Evolutionary conservation across 2,888 invertebrate species (phyloP), one percentile per base, ranked within the genome.

Genomic region (Torymus texanus): DNA sequence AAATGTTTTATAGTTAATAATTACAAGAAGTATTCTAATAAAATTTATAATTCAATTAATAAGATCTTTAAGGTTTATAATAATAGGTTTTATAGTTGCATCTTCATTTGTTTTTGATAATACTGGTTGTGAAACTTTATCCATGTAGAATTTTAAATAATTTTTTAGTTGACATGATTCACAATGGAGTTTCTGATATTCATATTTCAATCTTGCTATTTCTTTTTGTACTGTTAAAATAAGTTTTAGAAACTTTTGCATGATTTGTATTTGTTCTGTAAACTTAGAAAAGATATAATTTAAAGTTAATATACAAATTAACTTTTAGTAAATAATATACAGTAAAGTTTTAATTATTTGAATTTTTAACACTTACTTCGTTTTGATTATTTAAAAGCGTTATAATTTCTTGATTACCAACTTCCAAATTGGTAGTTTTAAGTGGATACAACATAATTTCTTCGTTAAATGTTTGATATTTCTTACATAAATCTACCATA

Each of bases 401-500:
- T 41, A 1, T 8, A 41, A 41, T 41, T 41, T 41, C 41, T 8
- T 41, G 41, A 41, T 8, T 41, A 41, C 41, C 41, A 41, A 41
- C 8, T 41, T 41, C 41, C 5, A 41, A 41, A 41, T 41, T 41
- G 5, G 41, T 1, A 10, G 5, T 18, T n/a, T 68, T 41, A 53
- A 80, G 41, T 14, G 80, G 80, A 77, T 24, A 77, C 3, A 83
- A 82, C 58, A 85, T 53, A 72, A 86, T 73, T 78, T 85, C 85
- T 24, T 89, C 88, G 41, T 85, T 81, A 18, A 84, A 79, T 0
- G 84, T 86, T 79, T 89, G 88, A 50, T 86, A 88, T 65, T 88
- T 89, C 55, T 83, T 77, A 78, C 88, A 89, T 29, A 84, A 84
- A 51, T 85, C 78, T 16, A 85, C 50, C 0, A 87, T 66, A 18